Base-by-base conservation (phyloP, 2,888 invertebrate genomes). In the Hemistola chrysoprasaria region DNA sequence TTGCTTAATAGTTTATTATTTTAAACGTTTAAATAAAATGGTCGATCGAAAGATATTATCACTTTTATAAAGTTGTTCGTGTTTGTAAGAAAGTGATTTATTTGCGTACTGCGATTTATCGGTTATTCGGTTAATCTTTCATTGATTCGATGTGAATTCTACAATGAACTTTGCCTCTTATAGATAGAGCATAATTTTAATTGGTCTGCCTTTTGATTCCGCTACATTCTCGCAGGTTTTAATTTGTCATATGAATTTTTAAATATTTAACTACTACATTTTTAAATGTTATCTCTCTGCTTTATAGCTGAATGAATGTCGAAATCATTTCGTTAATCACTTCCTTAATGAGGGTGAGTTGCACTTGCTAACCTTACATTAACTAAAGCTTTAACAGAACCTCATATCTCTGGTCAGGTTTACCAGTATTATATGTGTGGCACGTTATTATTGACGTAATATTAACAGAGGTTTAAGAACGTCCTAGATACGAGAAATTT, bases 21-120 rank as follows among this genome's bases (percentile, higher is more conserved):
- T 49, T 41, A 26, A 20, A 40, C 30, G 24, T 10, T 40, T 40
- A 55, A 49, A 36, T 43, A 42, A 51, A 41, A 36, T 60, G 56
- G 53, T 29, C 39, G 46, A 59, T 47, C 41, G 25, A 56, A 34
- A 58, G 63, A 63, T 67, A 43, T 65, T 72, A 72, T 71, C 67
- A 53, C 52, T 53, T 59, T 62, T 71, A 74, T 76, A 68, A 75
- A 75, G 75, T 72, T 75, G 71, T 76, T 59, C 54, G 45, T 48
- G 56, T 64, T 64, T 68, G 63, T 64, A 60, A 50, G 58, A 54
- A 52, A 62, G 49, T 68, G 68, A 73, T 70, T 69, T 64, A 70
- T 70, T 61, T 60, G 53, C 48, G 42, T 58, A 48, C 40, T 29
- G 36, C 40, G 31, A 23, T 56, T 53, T 47, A 59, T 60, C 50